phyloP scores from a whole-genome alignment of 2,113 vertebrate genomes.

The Apistogramma diplotaenia region DNA sequence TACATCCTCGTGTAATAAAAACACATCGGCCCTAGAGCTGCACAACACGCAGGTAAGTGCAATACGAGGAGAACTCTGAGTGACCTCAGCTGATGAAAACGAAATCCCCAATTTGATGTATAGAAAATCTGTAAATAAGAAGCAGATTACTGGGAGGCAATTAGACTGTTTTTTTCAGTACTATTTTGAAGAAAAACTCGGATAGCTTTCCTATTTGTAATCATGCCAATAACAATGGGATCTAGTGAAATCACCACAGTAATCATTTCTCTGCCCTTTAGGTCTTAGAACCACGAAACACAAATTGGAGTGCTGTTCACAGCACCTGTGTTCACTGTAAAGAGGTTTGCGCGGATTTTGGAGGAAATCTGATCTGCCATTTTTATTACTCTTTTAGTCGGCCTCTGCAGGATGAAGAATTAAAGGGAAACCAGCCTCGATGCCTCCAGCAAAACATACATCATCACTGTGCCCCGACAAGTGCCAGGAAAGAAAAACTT shows the following conservation, averaged over 20 bases:
- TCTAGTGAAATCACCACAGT: conserved; percentile 6
- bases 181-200: neutral
- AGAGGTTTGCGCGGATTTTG: neutral
- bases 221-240: conserved; percentile 33
- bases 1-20: conserved; percentile 35
- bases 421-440: too few species aligned
- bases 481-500: neutral
- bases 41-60: neutral
- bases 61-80: neutral
- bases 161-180: conserved; percentile 9
- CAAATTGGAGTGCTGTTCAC: neutral
- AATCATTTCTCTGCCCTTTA: neutral
- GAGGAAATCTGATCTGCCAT: neutral
- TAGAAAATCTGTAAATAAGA: conserved; percentile 50
- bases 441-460: neutral
- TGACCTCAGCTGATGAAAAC: conserved; percentile 49
- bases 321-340: neutral
- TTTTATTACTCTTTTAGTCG: neutral
- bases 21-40: conserved; percentile 21
- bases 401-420: neutral
- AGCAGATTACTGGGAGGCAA: conserved; percentile 24
- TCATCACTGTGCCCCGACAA: neutral
- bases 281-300: conserved; percentile 2
- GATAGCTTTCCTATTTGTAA: conserved; percentile 10
- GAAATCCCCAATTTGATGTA: conserved; percentile 64